A percentile compares a stretch with the other conserved stretches of the same genome.
These are phyloP conservation scores for Sander lucioperca DNA, from an alignment of 2,113 vertebrate genomes.

Conservation along the genomic window DNA sequence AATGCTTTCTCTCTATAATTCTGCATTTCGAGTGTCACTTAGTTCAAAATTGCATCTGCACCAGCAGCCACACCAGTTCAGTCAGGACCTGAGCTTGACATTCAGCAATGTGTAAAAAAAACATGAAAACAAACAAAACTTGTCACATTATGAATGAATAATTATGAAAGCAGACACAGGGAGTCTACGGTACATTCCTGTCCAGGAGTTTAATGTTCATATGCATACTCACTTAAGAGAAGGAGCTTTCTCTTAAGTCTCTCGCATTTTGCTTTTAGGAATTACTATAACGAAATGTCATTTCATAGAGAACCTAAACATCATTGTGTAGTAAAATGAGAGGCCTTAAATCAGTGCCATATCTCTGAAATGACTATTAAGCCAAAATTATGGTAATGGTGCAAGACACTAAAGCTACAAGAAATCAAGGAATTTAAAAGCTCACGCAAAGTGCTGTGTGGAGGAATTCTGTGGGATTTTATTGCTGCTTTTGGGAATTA, in stretches of 20 bases:
- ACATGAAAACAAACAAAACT: conserved; percentile 16
- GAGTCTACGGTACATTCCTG: background rate
- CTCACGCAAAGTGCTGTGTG: conserved; percentile 25
- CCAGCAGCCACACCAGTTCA: background rate
- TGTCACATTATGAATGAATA: conserved; percentile 9
- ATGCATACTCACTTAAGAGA: background rate
- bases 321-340: background rate
- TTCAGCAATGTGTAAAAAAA: conserved; percentile 20
- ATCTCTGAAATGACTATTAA: background rate
- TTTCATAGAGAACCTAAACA: background rate
- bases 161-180: background rate
- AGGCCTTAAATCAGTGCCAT: background rate
- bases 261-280: background rate
- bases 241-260: background rate
- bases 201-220: background rate
- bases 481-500: conserved; percentile 35
- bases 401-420: conserved; percentile 16
- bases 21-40: background rate
- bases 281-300: background rate
- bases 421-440: conserved; percentile 44
- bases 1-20: background rate
- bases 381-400: conserved; percentile 25
- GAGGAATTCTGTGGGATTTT: conserved; percentile 43
- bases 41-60: conserved; percentile 26
- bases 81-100: conserved; percentile 7